Evolutionary conservation across 2,797 vertebrate genomes (phyloP), one percentile per base, ranked within the genome.

Genomic region (Rhinichthys osculus): DNA sequence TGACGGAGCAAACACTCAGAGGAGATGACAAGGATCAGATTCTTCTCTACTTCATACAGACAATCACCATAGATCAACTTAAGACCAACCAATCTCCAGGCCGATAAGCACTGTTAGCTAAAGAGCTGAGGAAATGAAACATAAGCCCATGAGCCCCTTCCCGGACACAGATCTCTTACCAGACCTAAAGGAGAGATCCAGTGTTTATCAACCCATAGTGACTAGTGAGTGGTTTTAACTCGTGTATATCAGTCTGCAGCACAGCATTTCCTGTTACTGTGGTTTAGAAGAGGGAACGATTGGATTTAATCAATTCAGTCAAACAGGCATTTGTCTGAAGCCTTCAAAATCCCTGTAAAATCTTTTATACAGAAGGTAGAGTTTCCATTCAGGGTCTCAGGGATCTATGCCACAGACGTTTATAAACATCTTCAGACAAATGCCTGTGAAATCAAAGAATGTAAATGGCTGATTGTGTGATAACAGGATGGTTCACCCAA

Each of bases 161-260:
- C 1, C 2, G 10, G 19, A 70, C 50, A 84, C 50, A 78, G 38
- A 70, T 70, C 47, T 70, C 38, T 78, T 69, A 59, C 66, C 64
- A 84, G 17, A 78, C 17, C 7, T 59, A 59, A 57, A 84, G 83
- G 35, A 85, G 13, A 78, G 66, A 85, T 59, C 33, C 54, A 23
- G 33, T 57, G 62, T 84, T 78, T 78, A 16, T 59, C 35, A 70
- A 78, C 74, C 74, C 64, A 57, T 50, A 50, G 16, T 6, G 47
- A 47, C 44, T 7, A 57, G 66, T 42, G 23, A 30, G 11, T 21
- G n/a, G 38, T 33, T 82, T 74, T 62, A 83, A 44, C 70, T 57
- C 3, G 0, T 54, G 5, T 84, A 6, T 84, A 54, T 27, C 8
- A 62, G 38, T 17, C 27, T 2, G n/a, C n/a, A 76, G 19, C 42